Base-by-base conservation (phyloP, 1,140 invertebrate genomes). In the Apis mellifera region DNA sequence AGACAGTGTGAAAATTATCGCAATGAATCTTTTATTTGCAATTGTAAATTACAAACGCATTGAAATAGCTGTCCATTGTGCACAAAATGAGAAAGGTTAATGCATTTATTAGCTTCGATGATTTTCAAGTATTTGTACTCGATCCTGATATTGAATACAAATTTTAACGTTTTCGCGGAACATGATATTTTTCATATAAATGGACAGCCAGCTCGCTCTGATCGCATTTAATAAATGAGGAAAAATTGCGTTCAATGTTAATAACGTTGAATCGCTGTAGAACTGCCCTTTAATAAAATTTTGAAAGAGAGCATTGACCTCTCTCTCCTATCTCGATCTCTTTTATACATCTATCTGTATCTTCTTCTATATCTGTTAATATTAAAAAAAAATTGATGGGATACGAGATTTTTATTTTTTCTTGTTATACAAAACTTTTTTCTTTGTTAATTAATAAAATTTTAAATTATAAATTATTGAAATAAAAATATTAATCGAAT, bases 261-360 rank as follows among this genome's bases (percentile, higher is more conserved):
- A 52, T 78, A 70, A 71, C 54, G 66, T 26, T 19, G 62, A 60
- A 42, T 19, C 42, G 66, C n/a, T 52, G 55, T 60, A 68, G 26
- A 75, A 75, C 70, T 50, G 73, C 9, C 57, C 17, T 52, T 75
- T 64, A 64, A 64, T 75, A 48, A 64, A 75, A 64, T 75, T 75
- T 64, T 60, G 17, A 52, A 75, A 62, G 23, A 23, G 23, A 2
- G 59, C 11, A 32, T 75, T 59, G 48, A 62, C 55, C 19, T 48
- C 19, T 48, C n/a, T 17, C 21, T 70, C 7, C 19, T 23, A 42
- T 42, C 32, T 42, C 32, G 32, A 0, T 42, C 32, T 42, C 32
- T 42, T 42, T 42, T 42, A 42, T 42, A 42, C 5, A 42, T 7
- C 32, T 42, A 7, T 42, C 32, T 42, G 32, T 42, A 42, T 42